Conservation (phyloP, 2,797 vertebrate species). For the Ambastaia sidthimunki region DNA sequence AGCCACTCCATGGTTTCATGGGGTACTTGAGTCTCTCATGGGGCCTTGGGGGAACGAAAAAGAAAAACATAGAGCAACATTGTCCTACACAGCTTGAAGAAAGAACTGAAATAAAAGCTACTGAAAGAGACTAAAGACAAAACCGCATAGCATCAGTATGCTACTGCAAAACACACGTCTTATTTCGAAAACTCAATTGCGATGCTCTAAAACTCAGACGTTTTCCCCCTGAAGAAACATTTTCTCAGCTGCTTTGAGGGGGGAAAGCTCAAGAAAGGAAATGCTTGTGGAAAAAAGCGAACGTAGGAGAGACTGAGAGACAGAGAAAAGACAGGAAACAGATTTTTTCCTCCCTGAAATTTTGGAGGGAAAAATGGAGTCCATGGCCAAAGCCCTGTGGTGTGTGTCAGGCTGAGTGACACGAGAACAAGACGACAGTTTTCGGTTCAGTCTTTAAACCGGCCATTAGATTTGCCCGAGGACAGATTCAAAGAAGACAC, state of each 20-base stretch:
- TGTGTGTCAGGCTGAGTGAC: constrained; percentile 48
- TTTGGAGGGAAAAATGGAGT: constrained; percentile 45
- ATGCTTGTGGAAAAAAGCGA: constrained; percentile 59
- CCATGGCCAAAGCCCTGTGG: constrained; percentile 51
- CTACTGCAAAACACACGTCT: background rate
- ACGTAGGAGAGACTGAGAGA: constrained; percentile 31
- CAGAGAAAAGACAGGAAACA: constrained; percentile 58
- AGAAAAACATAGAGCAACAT: background rate
- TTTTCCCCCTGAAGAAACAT: constrained; percentile 62
- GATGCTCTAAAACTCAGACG: constrained; percentile 57
- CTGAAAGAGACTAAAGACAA: background rate
- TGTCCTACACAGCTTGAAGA: background rate
- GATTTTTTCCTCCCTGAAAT: constrained; percentile 55
- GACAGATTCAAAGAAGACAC: background rate
- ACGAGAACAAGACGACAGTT: constrained; percentile 29
- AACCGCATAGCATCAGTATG: background rate
- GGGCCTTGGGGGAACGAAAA: background rate
- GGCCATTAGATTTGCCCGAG: background rate
- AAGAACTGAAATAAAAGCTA: background rate
- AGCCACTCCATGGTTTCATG: background rate
- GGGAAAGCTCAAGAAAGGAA: constrained; percentile 67
- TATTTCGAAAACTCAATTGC: constrained; percentile 5
- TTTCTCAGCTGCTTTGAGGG: constrained; percentile 71
- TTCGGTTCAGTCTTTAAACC: background rate
- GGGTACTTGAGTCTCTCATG: background rate